A percentile compares a stretch with the other conserved stretches of the same genome.
Evolutionary conservation across 2,113 vertebrate genomes (phyloP).

Genomic region (Aegotheles bennettii): DNA sequence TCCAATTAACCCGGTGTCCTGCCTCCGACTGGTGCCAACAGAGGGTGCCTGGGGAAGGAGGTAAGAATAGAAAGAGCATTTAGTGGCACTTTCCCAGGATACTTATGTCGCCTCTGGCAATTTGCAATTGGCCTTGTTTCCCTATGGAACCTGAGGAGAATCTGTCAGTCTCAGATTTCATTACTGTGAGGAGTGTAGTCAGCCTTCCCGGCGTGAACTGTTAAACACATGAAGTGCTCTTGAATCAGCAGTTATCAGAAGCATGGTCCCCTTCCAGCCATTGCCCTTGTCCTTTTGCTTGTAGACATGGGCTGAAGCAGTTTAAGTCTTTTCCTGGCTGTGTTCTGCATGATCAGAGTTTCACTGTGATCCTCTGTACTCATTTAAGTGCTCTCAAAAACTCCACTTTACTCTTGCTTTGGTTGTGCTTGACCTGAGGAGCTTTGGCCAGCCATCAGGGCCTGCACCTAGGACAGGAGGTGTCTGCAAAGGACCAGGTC

Average conservation of each 20-base stretch:
- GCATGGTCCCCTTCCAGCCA: not conserved
- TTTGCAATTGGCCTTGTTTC: not conserved
- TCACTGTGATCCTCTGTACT: fast-evolving
- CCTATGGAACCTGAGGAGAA: not conserved
- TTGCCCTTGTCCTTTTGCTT: not conserved
- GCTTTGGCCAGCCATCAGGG: fast-evolving
- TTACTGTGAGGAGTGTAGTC: not conserved
- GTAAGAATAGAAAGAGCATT: not conserved
- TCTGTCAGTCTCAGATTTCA: not conserved
- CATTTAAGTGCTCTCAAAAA: not conserved
- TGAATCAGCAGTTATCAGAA: not conserved
- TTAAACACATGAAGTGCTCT: not conserved
- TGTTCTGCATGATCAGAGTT: not conserved
- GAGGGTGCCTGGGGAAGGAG: not conserved
- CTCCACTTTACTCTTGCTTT: not conserved
- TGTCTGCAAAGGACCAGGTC: not conserved
- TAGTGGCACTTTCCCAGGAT: not conserved
- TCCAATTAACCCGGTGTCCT: not conserved
- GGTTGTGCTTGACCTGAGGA: not conserved
- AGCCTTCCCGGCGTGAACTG: not conserved
- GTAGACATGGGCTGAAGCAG: not conserved
- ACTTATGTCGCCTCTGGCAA: not conserved
- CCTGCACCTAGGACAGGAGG: not conserved
- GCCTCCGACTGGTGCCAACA: not conserved
- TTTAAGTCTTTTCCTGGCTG: not conserved